Percentiles rank a stretch among this genome's conserved stretches.
Conservation (phyloP, 2,888 invertebrate genomes). For the Erannis defoliaria region DNA sequence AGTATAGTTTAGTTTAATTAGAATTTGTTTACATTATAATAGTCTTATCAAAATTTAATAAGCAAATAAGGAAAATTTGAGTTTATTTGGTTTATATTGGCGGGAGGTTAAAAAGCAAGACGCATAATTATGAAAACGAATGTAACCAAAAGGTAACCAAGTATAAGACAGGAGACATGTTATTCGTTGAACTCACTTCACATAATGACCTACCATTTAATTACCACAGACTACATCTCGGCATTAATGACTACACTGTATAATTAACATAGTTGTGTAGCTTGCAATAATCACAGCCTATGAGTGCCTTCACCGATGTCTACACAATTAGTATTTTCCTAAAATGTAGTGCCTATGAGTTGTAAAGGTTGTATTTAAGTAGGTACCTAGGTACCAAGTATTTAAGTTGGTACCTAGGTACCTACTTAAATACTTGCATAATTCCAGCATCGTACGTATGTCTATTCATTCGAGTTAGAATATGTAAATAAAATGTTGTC, state of each 20-base stretch:
- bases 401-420: too few relatives aligned
- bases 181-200: neutral
- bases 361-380: too few relatives aligned
- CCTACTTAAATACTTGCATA: too few relatives aligned
- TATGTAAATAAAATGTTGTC: too few relatives aligned
- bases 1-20: too few relatives aligned
- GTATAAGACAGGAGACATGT: neutral
- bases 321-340: neutral
- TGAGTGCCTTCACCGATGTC: neutral
- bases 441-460: too few relatives aligned
- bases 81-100: too few relatives aligned
- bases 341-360: neutral
- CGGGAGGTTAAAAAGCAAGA: too few relatives aligned
- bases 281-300: neutral
- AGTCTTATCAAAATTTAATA: too few relatives aligned
- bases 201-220: neutral
- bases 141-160: neutral
- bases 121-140: neutral
- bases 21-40: too few relatives aligned
- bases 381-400: neutral
- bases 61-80: too few relatives aligned
- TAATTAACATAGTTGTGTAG: conserved; percentile 5
- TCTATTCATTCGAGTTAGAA: too few relatives aligned
- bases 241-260: neutral
- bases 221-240: conserved; percentile 8